Evolutionary conservation across 2,888 invertebrate species (phyloP).

Genomic region (Gerris lacustris): DNA sequence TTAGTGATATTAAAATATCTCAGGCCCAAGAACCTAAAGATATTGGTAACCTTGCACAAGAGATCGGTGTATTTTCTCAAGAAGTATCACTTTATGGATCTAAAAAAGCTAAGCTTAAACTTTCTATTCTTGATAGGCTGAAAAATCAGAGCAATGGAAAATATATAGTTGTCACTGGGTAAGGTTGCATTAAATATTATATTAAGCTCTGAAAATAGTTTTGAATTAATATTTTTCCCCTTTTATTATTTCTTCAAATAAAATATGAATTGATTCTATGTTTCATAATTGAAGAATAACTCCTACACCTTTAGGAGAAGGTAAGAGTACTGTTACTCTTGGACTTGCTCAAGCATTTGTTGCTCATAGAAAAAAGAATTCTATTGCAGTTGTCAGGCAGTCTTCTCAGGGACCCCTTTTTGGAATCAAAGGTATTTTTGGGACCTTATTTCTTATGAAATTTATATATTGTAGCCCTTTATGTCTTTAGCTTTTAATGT

Average conservation of each 20-base stretch:
- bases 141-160: conserved; percentile 59
- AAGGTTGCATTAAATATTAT: conserved; percentile 19
- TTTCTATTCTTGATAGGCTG: conserved; percentile 66
- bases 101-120: conserved; percentile 85
- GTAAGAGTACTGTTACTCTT: conserved; percentile 90
- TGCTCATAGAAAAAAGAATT: conserved; percentile 69
- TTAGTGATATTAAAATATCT: conserved; percentile 80
- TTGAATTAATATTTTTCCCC: too few species aligned
- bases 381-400: conserved; percentile 88
- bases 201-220: neutral
- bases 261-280: too few species aligned
- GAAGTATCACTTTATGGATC: conserved; percentile 86
- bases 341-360: conserved; percentile 87
- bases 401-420: conserved; percentile 99
- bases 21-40: conserved; percentile 78
- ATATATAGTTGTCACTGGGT: conserved; percentile 93
- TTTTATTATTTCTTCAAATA: too few species aligned
- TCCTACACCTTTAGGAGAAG: conserved; percentile 97
- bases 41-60: conserved; percentile 59
- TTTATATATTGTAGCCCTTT: neutral
- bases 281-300: conserved; percentile 57
- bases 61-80: conserved; percentile 65
- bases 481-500: neutral
- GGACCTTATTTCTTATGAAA: too few species aligned
- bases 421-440: conserved; percentile 70